These are phyloP conservation scores for Rhysida immarginata DNA, from an alignment of 1,140 invertebrate genomes.

Conservation along the genomic window DNA sequence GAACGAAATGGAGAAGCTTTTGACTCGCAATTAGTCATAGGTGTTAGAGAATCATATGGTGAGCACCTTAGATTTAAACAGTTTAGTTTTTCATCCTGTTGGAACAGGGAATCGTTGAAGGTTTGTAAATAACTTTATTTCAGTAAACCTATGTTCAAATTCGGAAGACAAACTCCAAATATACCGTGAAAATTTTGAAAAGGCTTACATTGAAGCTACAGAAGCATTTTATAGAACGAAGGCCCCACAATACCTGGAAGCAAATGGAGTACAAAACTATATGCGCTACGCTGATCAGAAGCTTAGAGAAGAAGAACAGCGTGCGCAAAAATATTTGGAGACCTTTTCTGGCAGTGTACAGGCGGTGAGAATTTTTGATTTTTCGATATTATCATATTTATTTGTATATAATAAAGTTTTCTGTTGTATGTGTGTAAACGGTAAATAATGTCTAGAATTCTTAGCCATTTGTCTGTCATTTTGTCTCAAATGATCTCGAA, in stretches of 20 bases:
- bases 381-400: too few species aligned
- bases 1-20: conserved; percentile 95
- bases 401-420: too few species aligned
- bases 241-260: conserved; percentile 70
- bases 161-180: conserved; percentile 83
- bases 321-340: conserved; percentile 87
- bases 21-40: conserved; percentile 92
- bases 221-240: conserved; percentile 85
- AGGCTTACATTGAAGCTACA: conserved; percentile 83
- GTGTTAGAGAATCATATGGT: conserved; percentile 89
- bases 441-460: too few species aligned
- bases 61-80: conserved; percentile 22
- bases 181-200: conserved; percentile 93
- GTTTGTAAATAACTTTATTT: too few species aligned
- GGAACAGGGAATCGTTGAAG: not conserved
- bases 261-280: conserved; percentile 89
- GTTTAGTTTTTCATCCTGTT: conserved; percentile 10
- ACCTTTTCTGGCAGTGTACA: conserved; percentile 66
- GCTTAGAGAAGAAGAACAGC: conserved; percentile 82
- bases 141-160: conserved; percentile 94
- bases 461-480: too few species aligned
- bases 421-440: too few species aligned
- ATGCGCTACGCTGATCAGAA: conserved; percentile 94
- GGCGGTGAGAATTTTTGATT: conserved; percentile 28
- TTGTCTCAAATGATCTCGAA: too few species aligned